Conservation (phyloP, 1,140 invertebrate species). For the Cydia splendana region DNA sequence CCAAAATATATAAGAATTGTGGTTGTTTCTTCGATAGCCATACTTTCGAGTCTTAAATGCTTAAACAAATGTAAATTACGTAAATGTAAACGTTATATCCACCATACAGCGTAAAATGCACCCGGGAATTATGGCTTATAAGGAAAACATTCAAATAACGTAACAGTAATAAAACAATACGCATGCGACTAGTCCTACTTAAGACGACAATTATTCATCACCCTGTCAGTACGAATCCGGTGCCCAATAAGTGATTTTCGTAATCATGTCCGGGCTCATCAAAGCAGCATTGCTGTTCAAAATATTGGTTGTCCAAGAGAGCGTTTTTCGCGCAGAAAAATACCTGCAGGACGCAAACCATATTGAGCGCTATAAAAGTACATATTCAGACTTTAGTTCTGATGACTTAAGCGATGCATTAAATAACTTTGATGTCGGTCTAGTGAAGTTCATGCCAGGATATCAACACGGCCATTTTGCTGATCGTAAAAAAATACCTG, state of each 20-base stretch:
- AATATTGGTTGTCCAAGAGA: constrained; percentile 10
- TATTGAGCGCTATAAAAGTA: constrained; percentile 5
- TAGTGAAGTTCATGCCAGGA: neutral
- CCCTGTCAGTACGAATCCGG: neutral
- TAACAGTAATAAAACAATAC: neutral
- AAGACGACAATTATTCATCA: neutral
- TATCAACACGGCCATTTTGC: neutral
- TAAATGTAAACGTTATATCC: neutral
- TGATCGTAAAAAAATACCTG: neutral
- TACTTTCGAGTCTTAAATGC: too few species aligned
- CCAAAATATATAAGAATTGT: too few species aligned
- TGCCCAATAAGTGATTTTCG: constrained; percentile 27
- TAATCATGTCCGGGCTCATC: constrained; percentile 26
- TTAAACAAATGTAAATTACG: neutral
- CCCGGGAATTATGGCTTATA: neutral
- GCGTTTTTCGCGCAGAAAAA: neutral
- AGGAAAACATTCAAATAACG: neutral
- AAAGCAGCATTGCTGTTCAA: constrained; percentile 25
- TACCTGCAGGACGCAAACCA: neutral
- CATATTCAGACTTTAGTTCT: constrained; percentile 18
- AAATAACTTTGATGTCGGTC: neutral
- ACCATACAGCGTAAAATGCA: neutral
- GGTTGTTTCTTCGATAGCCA: too few species aligned
- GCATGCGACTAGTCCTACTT: neutral
- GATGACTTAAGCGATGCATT: constrained; percentile 8